Conservation (phyloP, 2,113 vertebrate species). For the Manacus vitellinus region DNA sequence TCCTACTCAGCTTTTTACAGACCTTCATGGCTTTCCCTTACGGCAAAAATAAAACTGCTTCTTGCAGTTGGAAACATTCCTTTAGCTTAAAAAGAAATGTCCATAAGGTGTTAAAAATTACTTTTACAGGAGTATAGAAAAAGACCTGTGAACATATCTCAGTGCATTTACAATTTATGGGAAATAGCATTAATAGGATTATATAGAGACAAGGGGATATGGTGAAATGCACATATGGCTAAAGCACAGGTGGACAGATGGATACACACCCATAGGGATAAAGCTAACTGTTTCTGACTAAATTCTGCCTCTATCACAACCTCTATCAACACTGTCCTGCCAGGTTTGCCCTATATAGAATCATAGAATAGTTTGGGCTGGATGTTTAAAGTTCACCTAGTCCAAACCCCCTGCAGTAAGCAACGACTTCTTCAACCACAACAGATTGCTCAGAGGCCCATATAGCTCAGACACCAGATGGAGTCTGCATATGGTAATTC, state of each 20-base stretch:
- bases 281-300: neutral
- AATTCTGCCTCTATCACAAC: neutral
- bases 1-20: neutral
- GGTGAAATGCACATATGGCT: neutral
- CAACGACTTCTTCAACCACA: neutral
- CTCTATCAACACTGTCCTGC: neutral
- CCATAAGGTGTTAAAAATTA: neutral
- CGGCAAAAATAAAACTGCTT: conserved; percentile 2
- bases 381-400: neutral
- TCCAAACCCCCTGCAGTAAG: neutral
- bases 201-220: neutral
- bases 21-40: neutral
- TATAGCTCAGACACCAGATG: neutral
- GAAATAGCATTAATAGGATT: neutral
- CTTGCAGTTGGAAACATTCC: neutral
- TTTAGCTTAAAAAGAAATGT: neutral
- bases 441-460: neutral
- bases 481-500: neutral
- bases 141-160: neutral
- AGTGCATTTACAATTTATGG: neutral
- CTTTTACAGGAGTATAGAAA: neutral
- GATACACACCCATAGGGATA: neutral
- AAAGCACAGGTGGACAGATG: neutral
- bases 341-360: neutral
- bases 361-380: neutral